Conservation (phyloP, 2,888 invertebrate genomes). For the Acronicta leporina region DNA sequence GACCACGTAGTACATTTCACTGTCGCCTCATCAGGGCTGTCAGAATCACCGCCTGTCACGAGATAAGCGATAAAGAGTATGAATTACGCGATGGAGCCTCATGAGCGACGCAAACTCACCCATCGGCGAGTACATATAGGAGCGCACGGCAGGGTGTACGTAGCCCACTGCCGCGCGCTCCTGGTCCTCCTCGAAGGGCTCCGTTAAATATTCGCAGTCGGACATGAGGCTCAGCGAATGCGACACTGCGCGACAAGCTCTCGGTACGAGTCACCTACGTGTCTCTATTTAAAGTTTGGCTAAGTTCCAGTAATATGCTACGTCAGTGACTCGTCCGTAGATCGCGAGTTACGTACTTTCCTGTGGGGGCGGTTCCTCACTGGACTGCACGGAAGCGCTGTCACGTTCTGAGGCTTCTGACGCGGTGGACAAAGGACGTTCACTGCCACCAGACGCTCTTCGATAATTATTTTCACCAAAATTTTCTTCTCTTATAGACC, state of each 20-base stretch:
- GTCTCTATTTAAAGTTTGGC: constrained; percentile 87
- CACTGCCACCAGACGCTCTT: constrained; percentile 80
- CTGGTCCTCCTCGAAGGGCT: constrained; percentile 84
- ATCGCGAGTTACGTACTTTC: constrained; percentile 85
- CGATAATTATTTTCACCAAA: constrained; percentile 69
- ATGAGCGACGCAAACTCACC: constrained; percentile 80
- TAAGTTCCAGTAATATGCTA: constrained; percentile 82
- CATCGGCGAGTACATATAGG: constrained; percentile 88
- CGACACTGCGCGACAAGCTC: constrained; percentile 87
- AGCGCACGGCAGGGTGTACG: constrained; percentile 86
- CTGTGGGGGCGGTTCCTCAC: constrained; percentile 85
- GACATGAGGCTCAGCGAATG: constrained; percentile 85
- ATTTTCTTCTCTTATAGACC: constrained; percentile 67
- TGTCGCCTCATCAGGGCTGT: constrained; percentile 90
- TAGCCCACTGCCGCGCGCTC: constrained; percentile 80
- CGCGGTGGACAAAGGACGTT: constrained; percentile 84
- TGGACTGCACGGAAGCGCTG: constrained; percentile 86
- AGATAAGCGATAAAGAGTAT: constrained; percentile 72
- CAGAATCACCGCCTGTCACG: constrained; percentile 89
- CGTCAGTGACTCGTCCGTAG: constrained; percentile 83
- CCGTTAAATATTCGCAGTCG: constrained; percentile 87
- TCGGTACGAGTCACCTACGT: constrained; percentile 83
- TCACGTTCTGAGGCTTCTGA: constrained; percentile 85
- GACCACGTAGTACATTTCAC: constrained; percentile 88
- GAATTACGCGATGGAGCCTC: constrained; percentile 67